Evolutionary conservation across 2,113 vertebrate genomes (phyloP).

Genomic region (Scytalopus superciliaris): DNA sequence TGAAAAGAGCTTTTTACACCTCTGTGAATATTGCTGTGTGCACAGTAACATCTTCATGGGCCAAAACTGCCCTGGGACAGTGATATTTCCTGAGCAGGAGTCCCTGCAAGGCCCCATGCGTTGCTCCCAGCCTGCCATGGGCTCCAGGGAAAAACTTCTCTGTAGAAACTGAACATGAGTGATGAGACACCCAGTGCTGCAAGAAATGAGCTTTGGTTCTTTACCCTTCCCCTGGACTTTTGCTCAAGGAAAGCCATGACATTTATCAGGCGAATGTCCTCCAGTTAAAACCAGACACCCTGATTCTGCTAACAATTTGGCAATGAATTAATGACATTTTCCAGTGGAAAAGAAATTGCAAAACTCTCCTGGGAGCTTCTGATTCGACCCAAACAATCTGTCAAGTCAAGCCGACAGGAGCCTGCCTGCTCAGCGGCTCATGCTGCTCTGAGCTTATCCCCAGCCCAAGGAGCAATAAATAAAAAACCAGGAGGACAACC

Average conservation of each 20-base stretch:
- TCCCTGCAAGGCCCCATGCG: neutral
- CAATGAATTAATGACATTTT: slow-evolving; percentile 41
- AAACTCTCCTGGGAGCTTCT: slow-evolving; percentile 21
- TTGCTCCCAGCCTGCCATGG: neutral
- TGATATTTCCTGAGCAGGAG: neutral
- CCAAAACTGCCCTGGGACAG: rapidly evolving
- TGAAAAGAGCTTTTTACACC: neutral
- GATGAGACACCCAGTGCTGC: neutral
- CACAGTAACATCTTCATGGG: rapidly evolving
- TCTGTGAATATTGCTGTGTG: neutral
- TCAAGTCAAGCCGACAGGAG: neutral
- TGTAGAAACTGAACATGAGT: rapidly evolving
- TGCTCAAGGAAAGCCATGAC: neutral
- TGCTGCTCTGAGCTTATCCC: neutral
- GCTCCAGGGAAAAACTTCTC: neutral
- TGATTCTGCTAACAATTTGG: slow-evolving; percentile 4
- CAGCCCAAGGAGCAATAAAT: slow-evolving; percentile 4
- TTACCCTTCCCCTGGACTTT: neutral
- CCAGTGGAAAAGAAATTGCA: slow-evolving; percentile 28
- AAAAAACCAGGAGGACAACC: neutral
- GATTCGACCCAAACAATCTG: neutral
- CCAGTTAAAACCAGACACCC: neutral
- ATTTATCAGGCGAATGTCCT: neutral
- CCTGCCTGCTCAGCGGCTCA: neutral
- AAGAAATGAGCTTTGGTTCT: neutral